phyloP scores from a whole-genome alignment of 2,797 vertebrate species.

The Acanthopagrus latus region DNA sequence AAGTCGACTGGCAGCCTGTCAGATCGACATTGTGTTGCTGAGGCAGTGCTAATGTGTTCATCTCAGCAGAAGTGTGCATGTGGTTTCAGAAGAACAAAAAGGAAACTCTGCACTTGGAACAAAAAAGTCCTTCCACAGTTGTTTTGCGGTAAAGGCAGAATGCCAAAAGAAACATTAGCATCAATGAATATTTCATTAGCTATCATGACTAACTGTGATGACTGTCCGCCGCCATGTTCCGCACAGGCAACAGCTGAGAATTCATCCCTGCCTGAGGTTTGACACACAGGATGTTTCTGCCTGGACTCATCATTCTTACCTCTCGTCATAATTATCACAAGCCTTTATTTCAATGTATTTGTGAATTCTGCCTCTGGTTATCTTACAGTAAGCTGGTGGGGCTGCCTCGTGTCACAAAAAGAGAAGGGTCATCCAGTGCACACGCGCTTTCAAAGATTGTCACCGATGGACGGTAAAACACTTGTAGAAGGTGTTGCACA shows the following conservation, averaged over 20 bases:
- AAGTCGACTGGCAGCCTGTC: background rate
- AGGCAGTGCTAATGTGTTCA: background rate
- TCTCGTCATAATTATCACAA: conserved; percentile 17
- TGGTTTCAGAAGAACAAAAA: conserved; percentile 1
- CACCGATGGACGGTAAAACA: conserved; percentile 10
- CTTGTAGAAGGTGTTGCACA: background rate
- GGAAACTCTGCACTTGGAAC: conserved; percentile 14
- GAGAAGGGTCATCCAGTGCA: background rate
- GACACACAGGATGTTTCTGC: conserved; percentile 22
- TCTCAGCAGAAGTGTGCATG: conserved; percentile 3
- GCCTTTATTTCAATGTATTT: background rate
- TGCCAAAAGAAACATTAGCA: conserved; percentile 66
- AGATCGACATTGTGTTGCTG: conserved; percentile 11
- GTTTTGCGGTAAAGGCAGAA: conserved; percentile 42
- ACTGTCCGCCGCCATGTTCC: conserved; percentile 44
- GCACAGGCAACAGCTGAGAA: conserved; percentile 50
- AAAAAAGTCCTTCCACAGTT: conserved; percentile 31
- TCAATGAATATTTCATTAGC: conserved; percentile 65
- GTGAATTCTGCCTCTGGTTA: background rate
- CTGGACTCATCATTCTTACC: background rate
- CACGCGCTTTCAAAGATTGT: conserved; percentile 14
- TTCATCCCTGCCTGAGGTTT: conserved; percentile 35
- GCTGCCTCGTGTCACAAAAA: conserved; percentile 10
- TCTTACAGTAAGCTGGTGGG: background rate
- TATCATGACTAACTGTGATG: conserved; percentile 46